phyloP scores from a whole-genome alignment of 2,113 vertebrate species.

The Hypanus sabinus region DNA sequence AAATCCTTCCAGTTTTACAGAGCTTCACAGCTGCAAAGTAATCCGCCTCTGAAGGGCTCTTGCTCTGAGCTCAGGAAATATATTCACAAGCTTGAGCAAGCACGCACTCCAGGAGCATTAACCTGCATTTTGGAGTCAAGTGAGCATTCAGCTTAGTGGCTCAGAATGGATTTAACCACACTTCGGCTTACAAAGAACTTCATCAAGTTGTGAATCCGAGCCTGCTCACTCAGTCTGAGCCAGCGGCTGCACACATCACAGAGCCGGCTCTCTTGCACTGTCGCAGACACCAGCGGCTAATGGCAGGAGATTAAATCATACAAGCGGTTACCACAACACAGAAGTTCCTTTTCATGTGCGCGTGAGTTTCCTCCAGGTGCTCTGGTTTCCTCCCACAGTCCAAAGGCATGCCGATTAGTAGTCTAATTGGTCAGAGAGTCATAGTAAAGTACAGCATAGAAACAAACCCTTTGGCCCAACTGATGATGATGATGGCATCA shows the following conservation, averaged over 20 bases:
- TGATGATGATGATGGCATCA: no score
- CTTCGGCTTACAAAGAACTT: not conserved
- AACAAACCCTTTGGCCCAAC: no score
- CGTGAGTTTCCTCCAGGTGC: no score
- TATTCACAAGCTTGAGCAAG: not conserved
- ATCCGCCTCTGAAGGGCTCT: not conserved
- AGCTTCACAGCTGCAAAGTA: not conserved
- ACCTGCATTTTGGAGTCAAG: constrained; percentile 24
- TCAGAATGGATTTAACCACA: not conserved
- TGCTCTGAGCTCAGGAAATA: not conserved
- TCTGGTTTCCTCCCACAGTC: no score
- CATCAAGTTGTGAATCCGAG: not conserved
- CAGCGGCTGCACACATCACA: not conserved
- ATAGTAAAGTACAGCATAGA: no score
- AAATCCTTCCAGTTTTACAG: not conserved
- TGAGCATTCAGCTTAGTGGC: not conserved
- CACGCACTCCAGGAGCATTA: not conserved
- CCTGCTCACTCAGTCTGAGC: not conserved
- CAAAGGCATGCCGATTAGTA: no score
- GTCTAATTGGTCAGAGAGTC: no score
- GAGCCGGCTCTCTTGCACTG: not conserved
- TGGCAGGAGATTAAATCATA: not conserved
- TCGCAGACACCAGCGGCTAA: not conserved
- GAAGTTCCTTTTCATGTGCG: no score
- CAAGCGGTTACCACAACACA: no score